Conservation (phyloP, 2,888 invertebrate species). For the Smittia aterrima region DNA sequence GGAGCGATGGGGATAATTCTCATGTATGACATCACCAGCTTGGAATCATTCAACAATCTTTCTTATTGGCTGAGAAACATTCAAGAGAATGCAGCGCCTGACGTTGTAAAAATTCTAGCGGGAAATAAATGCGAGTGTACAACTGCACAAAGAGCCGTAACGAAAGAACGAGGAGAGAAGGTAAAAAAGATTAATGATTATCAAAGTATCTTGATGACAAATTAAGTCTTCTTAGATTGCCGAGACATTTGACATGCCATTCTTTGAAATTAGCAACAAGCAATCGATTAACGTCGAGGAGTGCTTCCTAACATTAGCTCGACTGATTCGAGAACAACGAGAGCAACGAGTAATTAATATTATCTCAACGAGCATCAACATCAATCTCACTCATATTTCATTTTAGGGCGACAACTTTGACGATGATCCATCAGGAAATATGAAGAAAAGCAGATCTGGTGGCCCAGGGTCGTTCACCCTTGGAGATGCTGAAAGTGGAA, state of each 20-base stretch:
- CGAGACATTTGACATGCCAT: conserved; percentile 83
- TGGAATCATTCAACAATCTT: conserved; percentile 86
- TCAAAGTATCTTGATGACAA: neutral
- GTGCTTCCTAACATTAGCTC: conserved; percentile 74
- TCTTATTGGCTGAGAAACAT: conserved; percentile 89
- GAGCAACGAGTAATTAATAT: conserved; percentile 64
- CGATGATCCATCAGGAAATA: conserved; percentile 51
- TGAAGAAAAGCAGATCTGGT: conserved; percentile 50
- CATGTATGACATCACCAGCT: conserved; percentile 86
- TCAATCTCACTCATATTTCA: neutral
- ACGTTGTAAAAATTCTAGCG: conserved; percentile 80
- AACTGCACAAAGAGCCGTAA: conserved; percentile 71
- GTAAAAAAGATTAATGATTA: conserved; percentile 52
- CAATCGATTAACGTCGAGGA: conserved; percentile 82
- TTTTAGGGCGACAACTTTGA: conserved; percentile 55
- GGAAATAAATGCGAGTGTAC: conserved; percentile 83
- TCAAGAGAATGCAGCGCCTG: conserved; percentile 85
- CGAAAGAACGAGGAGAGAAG: conserved; percentile 77
- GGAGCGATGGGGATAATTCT: conserved; percentile 89
- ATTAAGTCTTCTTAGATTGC: conserved; percentile 63
- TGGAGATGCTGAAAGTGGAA: conserved; percentile 52
- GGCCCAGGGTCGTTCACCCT: conserved; percentile 53
- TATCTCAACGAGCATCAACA: neutral
- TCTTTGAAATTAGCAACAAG: conserved; percentile 86
- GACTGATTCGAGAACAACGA: conserved; percentile 78